Evolutionary conservation across 2,888 invertebrate species (phyloP).

Genomic region (Abscondita cerata): DNA sequence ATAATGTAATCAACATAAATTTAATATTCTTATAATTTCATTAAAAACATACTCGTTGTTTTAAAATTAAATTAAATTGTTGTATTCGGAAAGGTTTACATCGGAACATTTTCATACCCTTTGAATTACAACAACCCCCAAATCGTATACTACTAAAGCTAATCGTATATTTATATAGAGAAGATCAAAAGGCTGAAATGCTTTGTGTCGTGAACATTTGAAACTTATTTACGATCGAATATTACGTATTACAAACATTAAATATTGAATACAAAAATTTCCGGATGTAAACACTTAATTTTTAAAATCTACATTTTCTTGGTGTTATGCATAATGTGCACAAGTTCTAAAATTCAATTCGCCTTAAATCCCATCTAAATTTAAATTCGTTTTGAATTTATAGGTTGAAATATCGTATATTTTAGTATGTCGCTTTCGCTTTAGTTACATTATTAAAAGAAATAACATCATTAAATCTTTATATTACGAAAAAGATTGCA

Average conservation of each 20-base stretch:
- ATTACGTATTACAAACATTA: not conserved
- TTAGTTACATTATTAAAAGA: not conserved
- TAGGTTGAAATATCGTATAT: constrained; percentile 23
- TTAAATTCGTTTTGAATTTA: constrained; percentile 27
- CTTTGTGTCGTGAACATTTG: constrained; percentile 10
- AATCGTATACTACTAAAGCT: constrained; percentile 13
- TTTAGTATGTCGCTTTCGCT: constrained; percentile 20
- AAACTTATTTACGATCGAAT: constrained; percentile 13
- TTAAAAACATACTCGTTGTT: not conserved
- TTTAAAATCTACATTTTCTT: constrained; percentile 15
- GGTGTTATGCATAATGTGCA: constrained; percentile 13
- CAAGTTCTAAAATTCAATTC: constrained; percentile 23
- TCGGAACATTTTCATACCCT: constrained; percentile 22
- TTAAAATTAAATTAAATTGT: constrained; percentile 8
- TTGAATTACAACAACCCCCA: constrained; percentile 23
- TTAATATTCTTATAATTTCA: not conserved
- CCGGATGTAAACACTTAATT: not conserved
- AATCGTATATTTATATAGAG: constrained; percentile 21
- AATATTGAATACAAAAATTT: not conserved
- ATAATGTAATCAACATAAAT: no score
- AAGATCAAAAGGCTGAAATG: constrained; percentile 20
- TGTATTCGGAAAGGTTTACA: constrained; percentile 15
- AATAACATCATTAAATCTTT: no score
- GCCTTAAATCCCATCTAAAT: constrained; percentile 24
- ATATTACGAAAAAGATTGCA: no score